Conservation (phyloP, 2,797 vertebrate species). For the Phaenicophaeus curvirostris region DNA sequence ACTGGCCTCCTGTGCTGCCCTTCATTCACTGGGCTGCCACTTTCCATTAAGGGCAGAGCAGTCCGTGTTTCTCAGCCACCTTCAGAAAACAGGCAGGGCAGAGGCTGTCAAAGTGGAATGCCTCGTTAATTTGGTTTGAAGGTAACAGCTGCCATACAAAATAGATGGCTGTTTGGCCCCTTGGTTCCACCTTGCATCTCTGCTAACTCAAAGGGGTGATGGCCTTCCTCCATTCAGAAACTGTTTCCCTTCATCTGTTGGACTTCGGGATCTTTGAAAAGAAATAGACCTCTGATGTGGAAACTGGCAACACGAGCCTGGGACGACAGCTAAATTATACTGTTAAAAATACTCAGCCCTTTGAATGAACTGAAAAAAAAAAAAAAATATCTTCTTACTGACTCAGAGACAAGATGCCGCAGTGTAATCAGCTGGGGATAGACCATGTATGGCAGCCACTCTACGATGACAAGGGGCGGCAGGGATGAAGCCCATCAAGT, state of each 20-base stretch:
- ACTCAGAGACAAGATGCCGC: neutral
- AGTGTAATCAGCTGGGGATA: neutral
- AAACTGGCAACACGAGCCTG: neutral
- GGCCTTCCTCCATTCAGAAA: neutral
- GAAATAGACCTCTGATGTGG: neutral
- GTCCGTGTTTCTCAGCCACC: neutral
- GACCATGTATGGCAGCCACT: neutral
- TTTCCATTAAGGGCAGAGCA: neutral
- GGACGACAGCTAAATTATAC: neutral
- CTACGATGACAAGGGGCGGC: too few relatives aligned
- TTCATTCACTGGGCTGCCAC: neutral
- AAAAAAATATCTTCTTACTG: neutral
- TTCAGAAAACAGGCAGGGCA: neutral
- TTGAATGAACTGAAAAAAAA: neutral
- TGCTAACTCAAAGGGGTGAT: neutral
- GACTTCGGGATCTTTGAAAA: neutral
- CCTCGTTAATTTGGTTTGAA: neutral
- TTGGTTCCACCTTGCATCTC: neutral
- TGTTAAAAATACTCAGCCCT: neutral
- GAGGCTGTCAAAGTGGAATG: neutral
- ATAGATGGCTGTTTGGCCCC: neutral
- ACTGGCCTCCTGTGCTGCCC: accelerated
- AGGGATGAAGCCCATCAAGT: neutral
- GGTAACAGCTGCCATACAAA: neutral
- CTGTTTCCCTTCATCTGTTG: neutral